phyloP scores from a whole-genome alignment of 2,797 vertebrate genomes.

The Jordanella pulchra region DNA sequence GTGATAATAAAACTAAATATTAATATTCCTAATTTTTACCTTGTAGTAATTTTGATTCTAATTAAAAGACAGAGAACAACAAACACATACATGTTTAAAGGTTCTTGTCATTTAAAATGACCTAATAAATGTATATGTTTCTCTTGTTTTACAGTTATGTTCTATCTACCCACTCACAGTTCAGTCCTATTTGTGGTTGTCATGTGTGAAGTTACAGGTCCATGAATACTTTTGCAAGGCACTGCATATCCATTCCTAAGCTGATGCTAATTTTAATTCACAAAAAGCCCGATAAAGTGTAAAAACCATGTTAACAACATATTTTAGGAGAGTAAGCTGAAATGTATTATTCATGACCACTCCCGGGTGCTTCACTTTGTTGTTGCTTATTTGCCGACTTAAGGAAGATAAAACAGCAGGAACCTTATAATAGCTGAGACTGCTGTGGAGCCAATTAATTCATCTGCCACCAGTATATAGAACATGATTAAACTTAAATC shows the following conservation, averaged over 20 bases:
- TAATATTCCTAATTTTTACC: no score
- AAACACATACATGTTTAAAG: no score
- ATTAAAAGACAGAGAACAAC: no score
- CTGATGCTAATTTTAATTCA: background rate
- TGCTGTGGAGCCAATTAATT: background rate
- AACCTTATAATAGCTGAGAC: background rate
- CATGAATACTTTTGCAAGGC: background rate
- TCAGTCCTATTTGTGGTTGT: background rate
- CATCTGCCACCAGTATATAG: background rate
- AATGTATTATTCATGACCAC: background rate
- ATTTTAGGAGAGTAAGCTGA: background rate
- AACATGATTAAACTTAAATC: conserved; percentile 10
- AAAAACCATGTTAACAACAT: background rate
- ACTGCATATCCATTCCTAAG: background rate
- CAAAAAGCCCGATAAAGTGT: conserved; percentile 1
- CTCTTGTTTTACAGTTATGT: background rate
- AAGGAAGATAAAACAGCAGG: background rate
- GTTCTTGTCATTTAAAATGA: background rate
- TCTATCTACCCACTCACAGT: background rate
- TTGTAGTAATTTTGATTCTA: no score
- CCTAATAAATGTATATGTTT: background rate
- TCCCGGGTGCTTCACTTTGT: background rate
- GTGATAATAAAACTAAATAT: no score
- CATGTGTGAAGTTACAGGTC: background rate
- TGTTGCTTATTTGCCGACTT: conserved; percentile 4